Base-by-base conservation (phyloP, 2,888 invertebrate genomes). In the Heliconius aoede region DNA sequence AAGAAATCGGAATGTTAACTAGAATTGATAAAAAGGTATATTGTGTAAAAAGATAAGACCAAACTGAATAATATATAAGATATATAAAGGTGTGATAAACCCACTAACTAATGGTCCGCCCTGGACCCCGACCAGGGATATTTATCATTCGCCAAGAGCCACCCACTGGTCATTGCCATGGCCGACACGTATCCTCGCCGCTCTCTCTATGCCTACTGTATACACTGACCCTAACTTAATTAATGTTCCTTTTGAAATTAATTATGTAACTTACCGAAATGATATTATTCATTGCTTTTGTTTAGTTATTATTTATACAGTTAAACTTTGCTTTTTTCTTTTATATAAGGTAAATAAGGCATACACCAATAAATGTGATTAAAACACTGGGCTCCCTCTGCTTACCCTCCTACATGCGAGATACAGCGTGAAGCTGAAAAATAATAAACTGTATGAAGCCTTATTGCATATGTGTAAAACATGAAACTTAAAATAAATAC, bases 131-230 rank as follows among this genome's bases (percentile, higher is more conserved):
- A 71, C 71, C 36, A 55, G 28, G 72, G 62, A 32, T 67, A 74
- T 79, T 78, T 76, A 76, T 76, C 76, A 78, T 79, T 76, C 68
- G 24, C 61, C 46, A 76, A 76, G 78, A 76, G 72, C 64, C 36
- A 65, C 71, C 13, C 74, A 68, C 78, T 62, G 74, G 71, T 69
- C 73, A 74, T 74, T 69, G 78, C 72, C 71, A 72, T 72, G 64
- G 40, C 64, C 64, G 51, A 71, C 55, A 64, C 71, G 71, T 76
- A 71, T 24, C 36, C 64, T 64, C 65, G 58, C 40, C 28, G 9
- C 55, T 62, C 11, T 36, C 8, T 36, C 8, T 8, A 7, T 46
- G 21, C 7, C 46, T 46, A 51, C 30, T 62, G 55, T 64, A 58
- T 40, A 75, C 69, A 64, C 32, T 71, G 26, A 62, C 55, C 64